Percentiles rank a stretch among this genome's conserved stretches.
Evolutionary conservation across 2,888 invertebrate genomes (phyloP).

Genomic region (Lepidocyrtoides sp.): DNA sequence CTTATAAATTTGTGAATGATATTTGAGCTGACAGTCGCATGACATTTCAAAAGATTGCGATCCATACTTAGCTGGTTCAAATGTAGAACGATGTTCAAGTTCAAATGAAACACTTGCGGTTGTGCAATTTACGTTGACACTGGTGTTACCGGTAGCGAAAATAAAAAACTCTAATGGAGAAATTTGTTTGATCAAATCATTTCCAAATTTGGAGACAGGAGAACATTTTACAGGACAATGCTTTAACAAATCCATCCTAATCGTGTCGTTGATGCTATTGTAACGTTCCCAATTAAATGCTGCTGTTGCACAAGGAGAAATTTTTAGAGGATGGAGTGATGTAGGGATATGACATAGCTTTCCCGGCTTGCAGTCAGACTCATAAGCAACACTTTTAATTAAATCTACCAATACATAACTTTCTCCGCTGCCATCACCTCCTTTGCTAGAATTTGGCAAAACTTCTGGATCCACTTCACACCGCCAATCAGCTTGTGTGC

Average conservation of each 20-base stretch:
- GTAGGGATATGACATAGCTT: constrained; percentile 74
- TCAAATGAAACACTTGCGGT: too few species aligned
- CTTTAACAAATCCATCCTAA: neutral
- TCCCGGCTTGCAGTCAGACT: constrained; percentile 61
- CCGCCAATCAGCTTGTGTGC: constrained; percentile 22
- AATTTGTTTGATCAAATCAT: neutral
- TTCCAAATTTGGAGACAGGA: neutral
- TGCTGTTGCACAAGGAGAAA: constrained; percentile 72
- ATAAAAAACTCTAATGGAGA: constrained; percentile 10
- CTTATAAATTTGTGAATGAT: constrained; percentile 8
- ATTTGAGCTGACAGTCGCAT: constrained; percentile 18
- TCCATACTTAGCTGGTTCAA: neutral
- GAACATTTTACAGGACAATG: constrained; percentile 47
- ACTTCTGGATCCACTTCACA: constrained; percentile 55
- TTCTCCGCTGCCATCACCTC: neutral
- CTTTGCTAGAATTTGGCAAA: neutral
- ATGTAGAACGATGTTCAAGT: too few species aligned
- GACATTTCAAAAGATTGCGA: neutral
- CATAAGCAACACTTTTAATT: constrained; percentile 62
- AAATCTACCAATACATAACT: constrained; percentile 64
- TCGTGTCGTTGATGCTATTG: neutral
- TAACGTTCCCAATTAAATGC: constrained; percentile 66
- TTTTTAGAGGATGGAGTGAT: constrained; percentile 35
- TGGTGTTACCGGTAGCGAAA: neutral
- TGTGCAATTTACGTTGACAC: constrained; percentile 14